Base-by-base conservation (phyloP, 2,888 invertebrate genomes). In the Sinelater perroti region DNA sequence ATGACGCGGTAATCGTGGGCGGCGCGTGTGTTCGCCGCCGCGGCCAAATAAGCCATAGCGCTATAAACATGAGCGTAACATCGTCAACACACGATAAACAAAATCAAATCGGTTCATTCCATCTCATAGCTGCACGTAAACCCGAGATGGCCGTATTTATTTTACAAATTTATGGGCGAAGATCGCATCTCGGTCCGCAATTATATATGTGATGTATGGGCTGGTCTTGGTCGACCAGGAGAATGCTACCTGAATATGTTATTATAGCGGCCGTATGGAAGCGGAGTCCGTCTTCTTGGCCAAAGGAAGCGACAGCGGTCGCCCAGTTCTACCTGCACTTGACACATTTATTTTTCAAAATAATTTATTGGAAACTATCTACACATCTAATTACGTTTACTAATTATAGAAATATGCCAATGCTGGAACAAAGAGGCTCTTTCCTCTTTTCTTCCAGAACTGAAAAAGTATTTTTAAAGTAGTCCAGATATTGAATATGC, bases 91-190 rank as follows among this genome's bases (percentile, higher is more conserved):
- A 69, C 75, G 72, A 75, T 76, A 76, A 76, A 76, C 72, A 75
- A 76, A 71, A 75, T 72, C 74, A 74, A 75, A 71, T 72, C 73
- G 68, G 69, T 67, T 62, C 71, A 67, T 71, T 72, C 69, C 71
- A 75, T 75, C 75, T 74, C 67, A 61, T 58, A 60, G 62, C 54
- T 54, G 61, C 61, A 61, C 61, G 61, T 61, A 61, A 61, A 61
- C 60, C 56, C 36, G 63, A 61, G 63, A 63, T 64, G 63, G 67
- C 66, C 67, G 77, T 78, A 78, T 78, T 78, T 78, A 78, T 78
- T 78, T 78, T 76, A 77, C 76, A 77, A 78, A 78, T 78, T 78
- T 78, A 78, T 72, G 78, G 69, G 66, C 64, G 67, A 69, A 77
- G 78, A 78, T 78, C 70, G 74, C 72, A 77, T 78, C 77, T 76